Percentiles rank a stretch among this genome's conserved stretches.
Evolutionary conservation across 23 tunicate genomes (phyloP).

Genomic region (Halocynthia roretzi): DNA sequence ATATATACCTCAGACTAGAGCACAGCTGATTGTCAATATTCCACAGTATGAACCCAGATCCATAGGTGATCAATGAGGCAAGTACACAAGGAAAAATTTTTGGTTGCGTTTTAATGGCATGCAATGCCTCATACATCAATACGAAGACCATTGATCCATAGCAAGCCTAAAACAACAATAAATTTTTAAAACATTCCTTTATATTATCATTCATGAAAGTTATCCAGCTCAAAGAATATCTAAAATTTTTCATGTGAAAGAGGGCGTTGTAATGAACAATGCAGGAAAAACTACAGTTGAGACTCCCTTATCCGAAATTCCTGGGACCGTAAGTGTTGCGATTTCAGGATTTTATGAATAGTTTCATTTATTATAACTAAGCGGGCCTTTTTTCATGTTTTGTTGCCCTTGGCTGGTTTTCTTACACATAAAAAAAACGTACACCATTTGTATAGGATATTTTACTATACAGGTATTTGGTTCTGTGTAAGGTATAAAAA

Average conservation of each 20-base stretch:
- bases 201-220: not conserved
- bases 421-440: too few species aligned
- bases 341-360: too few species aligned
- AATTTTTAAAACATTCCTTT: not conserved
- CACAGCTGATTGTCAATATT: conserved; percentile 81
- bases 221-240: not conserved
- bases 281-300: too few species aligned
- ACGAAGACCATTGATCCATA: conserved; percentile 52
- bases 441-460: too few species aligned
- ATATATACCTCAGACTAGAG: conserved; percentile 46
- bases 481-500: too few species aligned
- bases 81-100: conserved; percentile 37
- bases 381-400: too few species aligned
- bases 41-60: conserved; percentile 73
- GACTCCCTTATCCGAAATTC: too few species aligned
- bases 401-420: too few species aligned
- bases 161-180: conserved; percentile 26
- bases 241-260: not conserved
- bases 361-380: too few species aligned
- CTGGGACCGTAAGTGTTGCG: too few species aligned
- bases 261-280: too few species aligned
- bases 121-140: conserved; percentile 70
- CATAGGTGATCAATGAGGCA: conserved; percentile 46
- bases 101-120: conserved; percentile 47
- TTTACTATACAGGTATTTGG: too few species aligned